Evolutionary conservation across 1,140 invertebrate species (phyloP).

Genomic region (Halyomorpha halys): DNA sequence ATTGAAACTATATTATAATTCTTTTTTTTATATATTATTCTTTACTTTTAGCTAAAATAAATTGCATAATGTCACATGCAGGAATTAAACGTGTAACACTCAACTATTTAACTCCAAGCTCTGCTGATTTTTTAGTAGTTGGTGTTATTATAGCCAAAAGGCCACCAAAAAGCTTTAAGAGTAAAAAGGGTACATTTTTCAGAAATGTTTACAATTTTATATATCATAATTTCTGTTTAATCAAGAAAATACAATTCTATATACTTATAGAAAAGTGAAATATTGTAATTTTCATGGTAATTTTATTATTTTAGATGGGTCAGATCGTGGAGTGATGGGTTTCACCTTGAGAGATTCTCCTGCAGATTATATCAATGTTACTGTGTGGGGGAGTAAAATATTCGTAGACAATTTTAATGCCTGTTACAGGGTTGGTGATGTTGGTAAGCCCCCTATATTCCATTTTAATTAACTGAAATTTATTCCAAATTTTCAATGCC

Average conservation of each 20-base stretch:
- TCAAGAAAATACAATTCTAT: too few relatives aligned
- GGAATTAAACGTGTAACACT: constrained; percentile 18
- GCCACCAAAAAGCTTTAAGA: constrained; percentile 24
- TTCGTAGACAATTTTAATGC: constrained; percentile 45
- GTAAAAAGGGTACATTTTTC: constrained; percentile 27
- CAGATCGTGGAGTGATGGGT: constrained; percentile 49
- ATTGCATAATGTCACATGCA: constrained; percentile 16
- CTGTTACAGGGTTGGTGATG: constrained; percentile 49
- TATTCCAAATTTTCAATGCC: background rate
- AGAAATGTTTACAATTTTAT: background rate
- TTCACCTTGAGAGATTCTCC: constrained; percentile 57
- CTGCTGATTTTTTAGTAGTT: constrained; percentile 29
- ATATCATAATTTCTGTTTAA: background rate
- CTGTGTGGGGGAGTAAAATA: constrained; percentile 52
- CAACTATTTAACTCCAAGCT: constrained; percentile 18
- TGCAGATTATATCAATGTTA: constrained; percentile 53
- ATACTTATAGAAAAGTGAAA: too few relatives aligned
- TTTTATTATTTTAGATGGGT: constrained; percentile 27
- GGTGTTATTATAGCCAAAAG: constrained; percentile 31
- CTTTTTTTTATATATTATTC: too few relatives aligned
- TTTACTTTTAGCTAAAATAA: too few relatives aligned
- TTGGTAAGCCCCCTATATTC: constrained; percentile 40
- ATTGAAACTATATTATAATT: too few relatives aligned
- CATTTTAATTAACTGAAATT: too few relatives aligned
- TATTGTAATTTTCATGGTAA: too few relatives aligned